phyloP scores from a whole-genome alignment of 1,140 invertebrate genomes.

The Eufriesea mexicana region DNA sequence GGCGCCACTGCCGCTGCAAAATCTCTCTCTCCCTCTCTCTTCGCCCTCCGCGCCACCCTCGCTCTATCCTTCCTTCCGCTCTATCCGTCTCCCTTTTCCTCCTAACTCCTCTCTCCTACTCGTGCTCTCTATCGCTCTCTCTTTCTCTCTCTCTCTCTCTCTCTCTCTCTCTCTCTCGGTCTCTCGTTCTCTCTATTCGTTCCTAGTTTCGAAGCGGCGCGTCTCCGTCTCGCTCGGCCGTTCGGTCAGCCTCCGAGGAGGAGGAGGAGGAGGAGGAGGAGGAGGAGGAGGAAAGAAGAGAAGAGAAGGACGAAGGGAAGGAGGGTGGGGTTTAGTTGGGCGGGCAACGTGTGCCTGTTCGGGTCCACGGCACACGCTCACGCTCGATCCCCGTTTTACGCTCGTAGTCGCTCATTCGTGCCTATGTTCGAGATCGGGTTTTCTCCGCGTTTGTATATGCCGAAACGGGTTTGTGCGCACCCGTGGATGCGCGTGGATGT shows the following conservation, averaged over 20 bases:
- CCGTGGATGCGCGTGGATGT: conserved; percentile 35
- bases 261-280: neutral
- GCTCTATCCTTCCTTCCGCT: no score
- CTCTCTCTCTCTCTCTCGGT: neutral
- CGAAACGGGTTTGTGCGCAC: conserved; percentile 39
- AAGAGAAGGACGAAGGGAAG: conserved; percentile 40
- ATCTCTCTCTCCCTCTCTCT: conserved; percentile 30
- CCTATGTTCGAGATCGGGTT: neutral
- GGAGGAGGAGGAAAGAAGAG: conserved; percentile 27
- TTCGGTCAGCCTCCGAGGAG: conserved; percentile 16
- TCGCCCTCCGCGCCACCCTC: neutral
- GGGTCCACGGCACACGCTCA: conserved; percentile 4
- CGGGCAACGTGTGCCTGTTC: conserved; percentile 41
- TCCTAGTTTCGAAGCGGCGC: neutral
- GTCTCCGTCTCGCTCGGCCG: neutral
- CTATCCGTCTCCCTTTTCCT: neutral
- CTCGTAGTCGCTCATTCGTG: neutral
- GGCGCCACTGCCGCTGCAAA: conserved; percentile 69
- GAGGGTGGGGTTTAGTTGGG: conserved; percentile 60
- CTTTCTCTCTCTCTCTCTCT: neutral
- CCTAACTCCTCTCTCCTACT: no score
- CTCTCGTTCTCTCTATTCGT: neutral
- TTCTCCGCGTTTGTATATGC: conserved; percentile 15
- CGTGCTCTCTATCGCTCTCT: neutral
- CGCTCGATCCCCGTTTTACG: conserved; percentile 16